A percentile compares a stretch with the other conserved stretches of the same genome.
Conservation (phyloP, 2,888 invertebrate genomes). For the Apotomis capreana region DNA sequence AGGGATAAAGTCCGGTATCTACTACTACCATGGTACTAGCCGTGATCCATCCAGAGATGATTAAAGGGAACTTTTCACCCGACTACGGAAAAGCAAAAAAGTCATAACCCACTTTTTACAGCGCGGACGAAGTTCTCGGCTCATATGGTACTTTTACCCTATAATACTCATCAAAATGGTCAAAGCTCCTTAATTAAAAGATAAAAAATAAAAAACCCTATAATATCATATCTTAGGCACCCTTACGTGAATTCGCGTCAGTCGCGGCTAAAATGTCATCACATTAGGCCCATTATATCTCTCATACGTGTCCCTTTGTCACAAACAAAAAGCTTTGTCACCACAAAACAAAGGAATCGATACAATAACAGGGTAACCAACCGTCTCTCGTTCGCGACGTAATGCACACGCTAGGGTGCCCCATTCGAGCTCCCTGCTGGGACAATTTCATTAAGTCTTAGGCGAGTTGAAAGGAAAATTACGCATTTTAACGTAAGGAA, state of each 20-base stretch:
- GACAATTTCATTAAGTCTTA: slow-evolving; percentile 51
- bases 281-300: slow-evolving; percentile 1
- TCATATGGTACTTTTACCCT: too few relatives aligned
- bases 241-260: neutral
- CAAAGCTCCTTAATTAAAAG: too few relatives aligned
- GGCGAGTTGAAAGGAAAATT: slow-evolving; percentile 32
- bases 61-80: too few relatives aligned
- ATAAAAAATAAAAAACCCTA: too few relatives aligned
- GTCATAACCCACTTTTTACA: too few relatives aligned
- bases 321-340: slow-evolving; percentile 18
- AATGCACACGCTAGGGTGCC: slow-evolving; percentile 51
- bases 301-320: slow-evolving; percentile 10
- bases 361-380: slow-evolving; percentile 49
- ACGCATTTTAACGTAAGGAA: slow-evolving; percentile 28
- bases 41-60: too few relatives aligned
- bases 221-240: too few relatives aligned
- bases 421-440: slow-evolving; percentile 46
- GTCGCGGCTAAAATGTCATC: neutral
- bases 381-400: slow-evolving; percentile 45
- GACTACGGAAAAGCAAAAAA: too few relatives aligned
- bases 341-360: slow-evolving; percentile 27
- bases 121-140: too few relatives aligned
- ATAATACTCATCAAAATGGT: too few relatives aligned
- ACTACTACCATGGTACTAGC: too few relatives aligned
- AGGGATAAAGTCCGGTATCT: too few relatives aligned